Conservation (phyloP, 2,888 invertebrate species). For the Chirona hameri region DNA sequence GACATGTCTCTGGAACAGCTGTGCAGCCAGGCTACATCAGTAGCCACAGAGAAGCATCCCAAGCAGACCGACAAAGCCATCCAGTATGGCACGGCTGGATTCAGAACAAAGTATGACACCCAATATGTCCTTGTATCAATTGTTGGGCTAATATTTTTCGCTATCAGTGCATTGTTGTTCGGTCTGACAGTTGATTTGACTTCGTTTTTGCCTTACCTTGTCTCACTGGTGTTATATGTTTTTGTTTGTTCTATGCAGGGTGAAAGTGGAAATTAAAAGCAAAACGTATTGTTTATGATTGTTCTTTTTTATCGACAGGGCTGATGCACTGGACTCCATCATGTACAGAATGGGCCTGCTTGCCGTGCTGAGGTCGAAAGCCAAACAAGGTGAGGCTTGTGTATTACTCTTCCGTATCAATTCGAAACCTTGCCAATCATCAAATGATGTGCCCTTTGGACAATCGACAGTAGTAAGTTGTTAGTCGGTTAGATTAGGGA, state of each 20-base stretch:
- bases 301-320: slow-evolving; percentile 55
- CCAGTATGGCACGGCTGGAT: slow-evolving; percentile 54
- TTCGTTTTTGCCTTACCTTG: too few species aligned
- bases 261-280: too few species aligned
- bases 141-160: too few species aligned
- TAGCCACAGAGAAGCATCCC: neutral
- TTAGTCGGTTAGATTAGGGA: neutral
- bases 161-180: too few species aligned
- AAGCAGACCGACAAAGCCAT: slow-evolving; percentile 39
- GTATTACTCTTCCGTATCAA: neutral
- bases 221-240: too few species aligned
- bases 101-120: slow-evolving; percentile 49
- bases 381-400: slow-evolving; percentile 62
- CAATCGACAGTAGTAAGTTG: too few species aligned
- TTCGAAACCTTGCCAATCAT: neutral
- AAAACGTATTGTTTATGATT: too few species aligned
- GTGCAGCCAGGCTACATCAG: neutral
- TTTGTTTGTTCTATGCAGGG: too few species aligned
- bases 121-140: too few species aligned
- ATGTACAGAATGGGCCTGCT: slow-evolving; percentile 92
- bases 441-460: neutral
- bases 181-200: too few species aligned
- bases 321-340: slow-evolving; percentile 78
- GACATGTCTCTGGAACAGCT: neutral
- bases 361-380: slow-evolving; percentile 80